Base-by-base conservation (phyloP, 2,797 vertebrate genomes). In the Lycodopsis pacificus region DNA sequence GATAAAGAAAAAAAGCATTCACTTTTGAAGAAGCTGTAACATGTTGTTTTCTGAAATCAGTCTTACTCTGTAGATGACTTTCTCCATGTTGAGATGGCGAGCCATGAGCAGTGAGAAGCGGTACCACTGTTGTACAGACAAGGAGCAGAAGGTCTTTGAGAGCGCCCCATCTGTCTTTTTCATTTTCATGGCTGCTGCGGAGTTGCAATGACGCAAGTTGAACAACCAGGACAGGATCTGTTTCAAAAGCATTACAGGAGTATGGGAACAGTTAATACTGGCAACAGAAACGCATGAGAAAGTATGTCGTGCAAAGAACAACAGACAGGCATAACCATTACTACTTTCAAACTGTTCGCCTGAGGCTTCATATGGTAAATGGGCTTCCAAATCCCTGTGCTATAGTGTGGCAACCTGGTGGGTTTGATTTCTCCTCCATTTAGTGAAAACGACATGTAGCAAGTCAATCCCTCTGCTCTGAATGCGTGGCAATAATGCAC, bases 31-130 rank as follows among this genome's bases (percentile, higher is more conserved):
- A 71, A 59, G 67, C 12, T 2, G 6, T 58, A 36, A 27, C 7
- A 44, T 27, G 19, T 64, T 34, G 64, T 7, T 53, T 56, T 67
- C 4, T 59, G 19, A 38, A 48, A 46, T 48, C n/a, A 70, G 58
- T 58, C 91, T 94, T 93, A 97, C 98, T 94, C 94, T 97, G 94
- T 96, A 98, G 3, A 96, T 81, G 77, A 97, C 65, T 76, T 93
- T 95, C 82, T 97, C 95, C 70, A 95, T 0, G 82, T 96, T 95
- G 64, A 97, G 12, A 64, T 99, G 95, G 48, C 85, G 94, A 68
- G 95, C 69, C 63, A 96, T 83, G 25, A 97, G 95, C 78, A 99
- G 51, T 0, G 91, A 90, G 3, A 98, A 91, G 74, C 89, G 94
- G 80, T 94, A 97, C 93, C 92, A 94, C 27, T 96, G 83, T 8